Conservation (phyloP, 1,140 invertebrate genomes). For the Trichonephila clavipes region DNA sequence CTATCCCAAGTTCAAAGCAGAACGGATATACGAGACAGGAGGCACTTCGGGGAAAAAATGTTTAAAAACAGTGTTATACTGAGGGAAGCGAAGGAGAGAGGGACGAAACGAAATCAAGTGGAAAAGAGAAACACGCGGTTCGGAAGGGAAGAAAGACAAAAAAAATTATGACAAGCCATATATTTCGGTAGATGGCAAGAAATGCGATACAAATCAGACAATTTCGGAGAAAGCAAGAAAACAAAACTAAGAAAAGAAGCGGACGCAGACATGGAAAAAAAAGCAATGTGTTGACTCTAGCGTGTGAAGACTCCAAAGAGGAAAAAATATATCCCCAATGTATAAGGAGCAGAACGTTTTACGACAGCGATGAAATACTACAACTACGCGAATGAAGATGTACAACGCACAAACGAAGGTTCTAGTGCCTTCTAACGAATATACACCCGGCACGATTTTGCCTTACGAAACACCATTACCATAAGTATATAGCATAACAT, state of each 20-base stretch:
- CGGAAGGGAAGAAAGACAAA: neutral
- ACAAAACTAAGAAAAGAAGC: neutral
- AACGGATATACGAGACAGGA: neutral
- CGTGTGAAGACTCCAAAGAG: neutral
- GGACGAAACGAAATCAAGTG: neutral
- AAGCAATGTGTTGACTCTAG: neutral
- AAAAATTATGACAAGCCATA: constrained; percentile 16
- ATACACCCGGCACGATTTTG: neutral
- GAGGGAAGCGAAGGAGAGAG: neutral
- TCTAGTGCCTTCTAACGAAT: neutral
- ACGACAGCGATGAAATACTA: constrained; percentile 1
- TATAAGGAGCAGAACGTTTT: neutral
- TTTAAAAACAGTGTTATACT: neutral
- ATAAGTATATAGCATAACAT: neutral
- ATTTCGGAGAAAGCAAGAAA: constrained; percentile 7
- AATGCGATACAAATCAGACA: constrained; percentile 1
- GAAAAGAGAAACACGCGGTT: neutral
- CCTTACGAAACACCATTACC: neutral
- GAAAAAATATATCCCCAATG: neutral
- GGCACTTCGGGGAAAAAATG: neutral
- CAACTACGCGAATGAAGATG: constrained; percentile 5
- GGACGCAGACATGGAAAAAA: neutral
- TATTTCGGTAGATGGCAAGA: neutral
- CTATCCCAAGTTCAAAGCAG: neutral
- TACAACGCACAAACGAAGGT: neutral